These are phyloP conservation scores for Phaethornis superciliosus DNA, from an alignment of 2,113 vertebrate species.

Conservation along the genomic window DNA sequence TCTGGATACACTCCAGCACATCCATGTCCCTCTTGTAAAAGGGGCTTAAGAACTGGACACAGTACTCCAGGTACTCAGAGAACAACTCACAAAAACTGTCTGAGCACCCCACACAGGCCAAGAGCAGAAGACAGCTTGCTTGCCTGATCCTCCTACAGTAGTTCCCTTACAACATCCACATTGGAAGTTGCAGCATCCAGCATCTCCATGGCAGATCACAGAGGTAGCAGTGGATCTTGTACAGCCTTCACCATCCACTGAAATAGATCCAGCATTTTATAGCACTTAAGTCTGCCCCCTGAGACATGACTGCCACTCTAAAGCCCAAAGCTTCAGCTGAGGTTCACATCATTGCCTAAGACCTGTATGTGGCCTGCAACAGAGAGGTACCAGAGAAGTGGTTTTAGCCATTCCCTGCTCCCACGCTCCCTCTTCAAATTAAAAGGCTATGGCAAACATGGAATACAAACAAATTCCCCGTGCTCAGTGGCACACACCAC, in stretches of 20 bases:
- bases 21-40: no score
- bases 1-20: no score
- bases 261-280: neutral
- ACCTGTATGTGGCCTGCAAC: neutral
- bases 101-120: fast-evolving
- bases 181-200: neutral
- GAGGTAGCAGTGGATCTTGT: neutral
- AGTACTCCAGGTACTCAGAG: no score
- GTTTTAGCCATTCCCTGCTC: constrained; percentile 32
- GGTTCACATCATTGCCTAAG: neutral
- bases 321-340: neutral
- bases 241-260: neutral
- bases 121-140: neutral
- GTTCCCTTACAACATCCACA: neutral
- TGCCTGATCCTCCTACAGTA: neutral
- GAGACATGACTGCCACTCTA: neutral
- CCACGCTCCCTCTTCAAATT: constrained; percentile 63
- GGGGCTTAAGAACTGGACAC: no score
- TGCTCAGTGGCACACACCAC: constrained; percentile 63
- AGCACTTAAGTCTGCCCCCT: neutral
- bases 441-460: constrained; percentile 37
- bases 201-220: neutral
- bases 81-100: neutral
- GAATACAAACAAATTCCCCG: constrained; percentile 61
- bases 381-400: neutral